phyloP scores from a whole-genome alignment of 2,888 invertebrate species.

The Chrysina gloriosa region DNA sequence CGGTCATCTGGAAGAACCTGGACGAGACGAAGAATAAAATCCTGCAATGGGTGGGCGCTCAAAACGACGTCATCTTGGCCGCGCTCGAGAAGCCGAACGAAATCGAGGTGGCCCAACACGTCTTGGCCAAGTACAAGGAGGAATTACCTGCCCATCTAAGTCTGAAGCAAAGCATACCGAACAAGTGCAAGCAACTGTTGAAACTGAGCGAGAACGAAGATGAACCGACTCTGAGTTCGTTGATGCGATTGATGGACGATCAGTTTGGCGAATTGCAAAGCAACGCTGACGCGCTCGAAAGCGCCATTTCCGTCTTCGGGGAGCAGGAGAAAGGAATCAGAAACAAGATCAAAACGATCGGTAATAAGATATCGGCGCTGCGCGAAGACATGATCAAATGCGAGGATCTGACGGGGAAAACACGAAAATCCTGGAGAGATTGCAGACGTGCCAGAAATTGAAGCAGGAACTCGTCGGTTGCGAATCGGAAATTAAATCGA shows the following conservation, averaged over 20 bases:
- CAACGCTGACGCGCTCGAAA: slow-evolving; percentile 80
- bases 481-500: slow-evolving; percentile 75
- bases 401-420: slow-evolving; percentile 92
- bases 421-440: slow-evolving; percentile 81
- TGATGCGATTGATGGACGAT: slow-evolving; percentile 76
- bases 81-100: slow-evolving; percentile 83
- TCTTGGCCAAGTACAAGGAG: slow-evolving; percentile 85
- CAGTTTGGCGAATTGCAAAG: slow-evolving; percentile 81
- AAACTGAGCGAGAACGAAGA: slow-evolving; percentile 79
- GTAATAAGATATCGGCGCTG: slow-evolving; percentile 69
- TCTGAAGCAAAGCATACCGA: slow-evolving; percentile 79
- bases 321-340: slow-evolving; percentile 80
- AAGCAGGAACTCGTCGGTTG: slow-evolving; percentile 78
- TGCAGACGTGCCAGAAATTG: slow-evolving; percentile 79
- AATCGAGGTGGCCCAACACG: slow-evolving; percentile 82
- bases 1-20: slow-evolving; percentile 93
- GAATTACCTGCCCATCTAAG: slow-evolving; percentile 84
- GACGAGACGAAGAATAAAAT: slow-evolving; percentile 87
- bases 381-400: slow-evolving; percentile 89
- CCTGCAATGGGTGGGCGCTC: slow-evolving; percentile 85
- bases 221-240: slow-evolving; percentile 75
- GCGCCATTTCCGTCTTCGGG: slow-evolving; percentile 77
- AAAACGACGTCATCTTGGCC: slow-evolving; percentile 80
- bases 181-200: slow-evolving; percentile 83
- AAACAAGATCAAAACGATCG: slow-evolving; percentile 76